Evolutionary conservation across 1,140 invertebrate genomes (phyloP).

Genomic region (Venustaconcha ellipsiformis): DNA sequence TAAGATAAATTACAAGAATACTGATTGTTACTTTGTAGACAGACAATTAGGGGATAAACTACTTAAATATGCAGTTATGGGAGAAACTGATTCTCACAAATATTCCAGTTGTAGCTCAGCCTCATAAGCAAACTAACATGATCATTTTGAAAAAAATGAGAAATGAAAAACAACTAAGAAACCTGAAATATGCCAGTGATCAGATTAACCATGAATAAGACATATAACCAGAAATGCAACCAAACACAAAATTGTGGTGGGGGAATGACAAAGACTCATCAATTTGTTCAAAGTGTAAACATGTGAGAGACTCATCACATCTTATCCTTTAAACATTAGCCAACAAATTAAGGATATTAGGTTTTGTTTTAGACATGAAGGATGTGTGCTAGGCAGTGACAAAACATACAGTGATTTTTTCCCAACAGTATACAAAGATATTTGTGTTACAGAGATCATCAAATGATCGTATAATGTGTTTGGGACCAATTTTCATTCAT

Average conservation of each 20-base stretch:
- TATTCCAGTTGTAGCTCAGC: too few species aligned
- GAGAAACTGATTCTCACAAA: too few species aligned
- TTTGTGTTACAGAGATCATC: not conserved
- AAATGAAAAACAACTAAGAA: slow-evolving; percentile 15
- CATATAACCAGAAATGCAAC: not conserved
- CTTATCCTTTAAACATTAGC: not conserved
- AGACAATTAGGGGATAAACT: too few species aligned
- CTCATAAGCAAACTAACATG: too few species aligned
- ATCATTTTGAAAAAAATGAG: slow-evolving; percentile 5
- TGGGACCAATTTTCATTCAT: slow-evolving; percentile 22
- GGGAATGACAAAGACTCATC: slow-evolving; percentile 9
- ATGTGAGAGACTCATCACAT: too few species aligned
- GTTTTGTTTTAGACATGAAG: slow-evolving; percentile 10
- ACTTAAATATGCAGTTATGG: too few species aligned
- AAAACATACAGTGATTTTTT: slow-evolving; percentile 19
- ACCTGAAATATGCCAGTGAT: slow-evolving; percentile 1
- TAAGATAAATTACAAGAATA: too few species aligned
- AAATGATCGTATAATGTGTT: slow-evolving; percentile 4
- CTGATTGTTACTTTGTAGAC: too few species aligned
- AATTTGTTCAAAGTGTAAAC: slow-evolving; percentile 13
- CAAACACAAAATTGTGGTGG: slow-evolving; percentile 10
- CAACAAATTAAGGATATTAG: slow-evolving; percentile 20
- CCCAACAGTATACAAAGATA: slow-evolving; percentile 17
- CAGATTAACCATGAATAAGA: not conserved
- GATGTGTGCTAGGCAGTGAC: slow-evolving; percentile 12